Conservation (phyloP, 2,797 vertebrate genomes). For the Rhynchotus rufescens region DNA sequence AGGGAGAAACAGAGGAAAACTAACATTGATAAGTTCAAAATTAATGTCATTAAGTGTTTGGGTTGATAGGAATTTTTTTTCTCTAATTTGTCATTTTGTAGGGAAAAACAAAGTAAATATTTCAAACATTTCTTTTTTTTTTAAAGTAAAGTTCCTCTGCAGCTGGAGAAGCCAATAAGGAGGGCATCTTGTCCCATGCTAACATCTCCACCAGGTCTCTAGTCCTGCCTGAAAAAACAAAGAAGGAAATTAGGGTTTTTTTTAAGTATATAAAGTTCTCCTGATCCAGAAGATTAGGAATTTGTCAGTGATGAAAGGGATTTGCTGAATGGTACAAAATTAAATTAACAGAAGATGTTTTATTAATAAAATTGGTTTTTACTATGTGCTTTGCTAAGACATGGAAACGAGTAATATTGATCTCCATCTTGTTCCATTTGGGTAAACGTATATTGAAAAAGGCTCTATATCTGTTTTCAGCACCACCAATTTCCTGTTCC, state of each 20-base stretch:
- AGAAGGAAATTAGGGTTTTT: background rate
- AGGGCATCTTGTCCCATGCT: accelerated
- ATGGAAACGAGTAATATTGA: background rate
- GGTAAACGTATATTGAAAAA: background rate
- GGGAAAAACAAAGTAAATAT: background rate
- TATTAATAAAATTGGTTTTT: background rate
- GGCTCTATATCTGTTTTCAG: background rate
- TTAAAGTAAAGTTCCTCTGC: too few relatives aligned
- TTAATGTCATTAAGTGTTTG: background rate
- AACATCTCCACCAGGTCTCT: accelerated
- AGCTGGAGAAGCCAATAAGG: too few relatives aligned
- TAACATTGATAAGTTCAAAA: background rate
- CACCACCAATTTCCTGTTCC: accelerated
- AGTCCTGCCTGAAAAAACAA: background rate
- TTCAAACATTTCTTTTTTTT: background rate
- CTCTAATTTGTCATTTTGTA: background rate
- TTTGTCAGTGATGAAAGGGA: background rate
- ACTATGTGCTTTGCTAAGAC: background rate
- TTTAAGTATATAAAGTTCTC: background rate
- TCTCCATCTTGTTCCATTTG: background rate
- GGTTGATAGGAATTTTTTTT: background rate
- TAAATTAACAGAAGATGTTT: background rate
- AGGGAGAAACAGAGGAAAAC: background rate
- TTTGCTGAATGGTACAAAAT: background rate
- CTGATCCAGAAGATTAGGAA: background rate